Evolutionary conservation across 2,888 invertebrate species (phyloP), one percentile per base, ranked within the genome.

Genomic region (Apodemia mormo): DNA sequence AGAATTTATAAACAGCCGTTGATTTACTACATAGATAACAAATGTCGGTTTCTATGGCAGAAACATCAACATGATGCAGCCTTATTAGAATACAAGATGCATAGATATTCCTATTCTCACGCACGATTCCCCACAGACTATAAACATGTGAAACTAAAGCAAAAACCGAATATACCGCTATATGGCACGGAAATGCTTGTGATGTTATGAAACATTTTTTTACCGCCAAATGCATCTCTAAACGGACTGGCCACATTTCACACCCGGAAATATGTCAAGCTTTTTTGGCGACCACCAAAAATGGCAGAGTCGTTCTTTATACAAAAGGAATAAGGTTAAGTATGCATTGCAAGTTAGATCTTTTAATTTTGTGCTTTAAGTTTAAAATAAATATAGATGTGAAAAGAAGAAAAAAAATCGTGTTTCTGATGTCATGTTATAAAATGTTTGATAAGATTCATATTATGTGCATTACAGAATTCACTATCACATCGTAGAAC

Each of bases 181-280:
- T 72, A 73, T 75, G 78, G 79, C 81, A 79, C 82, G 84, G 85
- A 85, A 84, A 83, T 77, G 78, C 77, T 73, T 74, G 76, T 76
- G 77, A 72, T 73, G 79, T 81, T 80, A 79, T 77, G 74, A 80
- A 80, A 79, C 78, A 76, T 79, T 79, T 79, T 83, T 82, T 81
- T 71, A 73, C 73, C 77, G 78, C 83, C 84, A 85, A 88, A 88
- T 85, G 85, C 85, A 82, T 82, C 82, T 82, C 82, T 85, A 86
- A 90, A 89, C 86, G 88, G 82, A 82, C 79, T 83, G 79, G 82
- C 84, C 89, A 88, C 87, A 90, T 89, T 90, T 91, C 85, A 90
- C 89, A 88, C 88, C 89, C 88, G 91, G 88, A 89, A 91, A 90
- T 80, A 84, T 81, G 82, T 85, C 82, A 73, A 80, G 82, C 81